Base-by-base conservation (phyloP, 2,888 invertebrate genomes). In the Agrochola litura region DNA sequence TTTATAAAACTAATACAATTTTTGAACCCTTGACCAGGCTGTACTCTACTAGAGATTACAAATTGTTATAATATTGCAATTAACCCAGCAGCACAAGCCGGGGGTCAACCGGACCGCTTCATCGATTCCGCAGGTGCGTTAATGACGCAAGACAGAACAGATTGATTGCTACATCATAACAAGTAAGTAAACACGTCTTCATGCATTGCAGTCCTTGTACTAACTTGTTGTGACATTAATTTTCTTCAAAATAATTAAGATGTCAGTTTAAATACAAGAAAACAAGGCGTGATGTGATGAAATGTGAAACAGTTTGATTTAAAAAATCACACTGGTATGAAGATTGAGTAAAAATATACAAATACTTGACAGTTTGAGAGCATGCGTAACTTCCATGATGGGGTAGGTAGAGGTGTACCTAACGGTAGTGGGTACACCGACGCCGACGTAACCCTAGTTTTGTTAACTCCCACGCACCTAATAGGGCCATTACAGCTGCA, bases 31-130 rank as follows among this genome's bases (percentile, higher is more conserved):
- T 58, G 46, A 52, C 14, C 9, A 61, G 22, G 37, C 25, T 56
- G 14, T 54, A 30, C 25, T 19, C 9, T 43, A 37, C 4, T 49
- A 41, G 41, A 25, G 43, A 5, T 43, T 71, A 69, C 14, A 52
- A 69, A 41, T 41, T 79, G 30, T 37, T 63, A 73, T 69, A 65
- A 71, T 68, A 79, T 63, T 52, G 76, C 76, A 88, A 79, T 80
- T 73, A 82, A 75, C 49, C 64, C 41, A 64, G 30, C 60, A 72
- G 49, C 22, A 65, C 41, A 43, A 41, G 65, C 37, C 70, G 65
- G 82, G 87, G 85, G 83, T 87, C 88, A 88, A 83, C 81, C 73
- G 63, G 89, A 78, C 77, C 65, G 65, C 73, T 77, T 30, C 81
- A 58, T 78, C 46, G 77, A 81, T 77, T 79, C 81, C 77, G 72